Conservation (phyloP, 2,888 invertebrate species). For the Lasioglossum morio region DNA sequence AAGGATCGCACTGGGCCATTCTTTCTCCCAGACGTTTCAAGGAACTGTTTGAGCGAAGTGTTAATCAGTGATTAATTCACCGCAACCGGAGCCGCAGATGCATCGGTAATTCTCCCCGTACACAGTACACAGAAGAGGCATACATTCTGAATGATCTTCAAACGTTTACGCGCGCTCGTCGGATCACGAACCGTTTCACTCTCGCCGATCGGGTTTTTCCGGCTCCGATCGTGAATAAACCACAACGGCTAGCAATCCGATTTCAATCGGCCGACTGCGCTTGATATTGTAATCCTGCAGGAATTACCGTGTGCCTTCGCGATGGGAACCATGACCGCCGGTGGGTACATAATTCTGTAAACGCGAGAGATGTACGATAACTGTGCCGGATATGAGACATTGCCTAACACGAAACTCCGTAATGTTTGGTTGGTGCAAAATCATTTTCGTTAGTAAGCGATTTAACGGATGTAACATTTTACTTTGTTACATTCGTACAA, state of each 20-base stretch:
- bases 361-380: not conserved
- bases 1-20: not conserved
- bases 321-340: not conserved
- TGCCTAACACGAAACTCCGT: not conserved
- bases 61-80: not conserved
- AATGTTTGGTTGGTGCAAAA: not conserved
- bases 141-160: not conserved
- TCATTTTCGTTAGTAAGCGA: too few species aligned
- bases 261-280: conserved; percentile 40
- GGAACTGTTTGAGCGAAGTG: not conserved
- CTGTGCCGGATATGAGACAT: not conserved
- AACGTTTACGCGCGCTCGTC: not conserved
- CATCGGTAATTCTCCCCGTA: not conserved
- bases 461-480: too few species aligned
- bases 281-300: conserved; percentile 38
- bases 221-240: not conserved
- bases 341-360: not conserved
- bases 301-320: conserved; percentile 31
- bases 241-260: conserved; percentile 27
- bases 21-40: not conserved
- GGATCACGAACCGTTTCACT: not conserved
- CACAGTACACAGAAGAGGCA: not conserved
- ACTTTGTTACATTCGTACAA: too few species aligned
- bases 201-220: not conserved
- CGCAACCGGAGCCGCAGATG: not conserved